Conservation (phyloP, 2,797 vertebrate genomes). For the Pseudochirops corinnae region DNA sequence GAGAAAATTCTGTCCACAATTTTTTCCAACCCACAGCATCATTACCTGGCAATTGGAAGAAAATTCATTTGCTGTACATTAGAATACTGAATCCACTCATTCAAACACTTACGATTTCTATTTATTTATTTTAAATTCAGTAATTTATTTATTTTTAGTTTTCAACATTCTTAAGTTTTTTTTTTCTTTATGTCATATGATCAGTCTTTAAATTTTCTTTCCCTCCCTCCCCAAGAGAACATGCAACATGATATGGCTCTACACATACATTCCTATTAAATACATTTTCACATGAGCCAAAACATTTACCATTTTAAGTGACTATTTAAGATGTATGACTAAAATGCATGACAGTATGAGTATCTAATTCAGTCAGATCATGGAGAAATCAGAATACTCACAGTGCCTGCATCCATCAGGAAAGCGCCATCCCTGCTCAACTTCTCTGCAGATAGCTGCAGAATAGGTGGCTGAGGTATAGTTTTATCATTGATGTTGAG, state of each 20-base stretch:
- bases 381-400: slow-evolving; percentile 79
- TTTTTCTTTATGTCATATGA: too few relatives aligned
- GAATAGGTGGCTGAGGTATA: slow-evolving; percentile 93
- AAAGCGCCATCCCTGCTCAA: slow-evolving; percentile 94
- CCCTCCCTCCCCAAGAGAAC: too few relatives aligned
- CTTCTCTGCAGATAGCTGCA: slow-evolving; percentile 96
- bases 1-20: slow-evolving; percentile 92
- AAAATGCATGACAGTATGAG: not conserved
- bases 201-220: too few relatives aligned
- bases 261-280: too few relatives aligned
- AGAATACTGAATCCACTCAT: slow-evolving; percentile 14
- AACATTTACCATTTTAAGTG: slow-evolving; percentile 41
- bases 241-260: too few relatives aligned
- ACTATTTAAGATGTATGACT: not conserved
- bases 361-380: not conserved
- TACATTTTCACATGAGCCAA: too few relatives aligned
- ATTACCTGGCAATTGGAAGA: slow-evolving; percentile 87
- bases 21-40: slow-evolving; percentile 95
- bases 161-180: too few relatives aligned
- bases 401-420: slow-evolving; percentile 95
- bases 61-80: slow-evolving; percentile 36
- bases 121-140: too few relatives aligned
- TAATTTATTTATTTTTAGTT: too few relatives aligned
- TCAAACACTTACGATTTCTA: not conserved
- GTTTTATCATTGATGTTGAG: slow-evolving; percentile 93